Conservation (phyloP, 2,888 invertebrate genomes). For the Lysandra coridon region DNA sequence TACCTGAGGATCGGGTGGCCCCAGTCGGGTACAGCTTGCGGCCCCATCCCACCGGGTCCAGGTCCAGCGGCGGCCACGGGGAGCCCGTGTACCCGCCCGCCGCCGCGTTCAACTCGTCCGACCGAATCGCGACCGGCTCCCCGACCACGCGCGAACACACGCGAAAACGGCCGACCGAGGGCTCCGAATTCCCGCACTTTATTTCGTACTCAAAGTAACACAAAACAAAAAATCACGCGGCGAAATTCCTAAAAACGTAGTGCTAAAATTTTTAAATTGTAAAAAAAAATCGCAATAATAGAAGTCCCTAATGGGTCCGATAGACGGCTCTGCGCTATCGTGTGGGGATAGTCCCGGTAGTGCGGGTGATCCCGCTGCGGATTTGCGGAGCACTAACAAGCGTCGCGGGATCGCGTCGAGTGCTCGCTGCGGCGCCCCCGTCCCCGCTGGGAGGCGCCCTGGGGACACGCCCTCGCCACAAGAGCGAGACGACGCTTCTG, state of each 20-base stretch:
- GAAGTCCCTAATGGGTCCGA: constrained; percentile 48
- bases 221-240: constrained; percentile 32
- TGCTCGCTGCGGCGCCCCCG: constrained; percentile 78
- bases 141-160: constrained; percentile 65
- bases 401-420: constrained; percentile 78
- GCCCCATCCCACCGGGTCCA: constrained; percentile 90
- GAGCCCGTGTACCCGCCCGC: constrained; percentile 89
- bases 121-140: constrained; percentile 84
- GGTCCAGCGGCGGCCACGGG: constrained; percentile 88
- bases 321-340: constrained; percentile 74
- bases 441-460: constrained; percentile 78
- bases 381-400: constrained; percentile 80
- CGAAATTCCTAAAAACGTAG: constrained; percentile 30
- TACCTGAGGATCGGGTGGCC: constrained; percentile 83
- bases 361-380: constrained; percentile 80
- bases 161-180: constrained; percentile 57
- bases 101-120: constrained; percentile 87
- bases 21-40: constrained; percentile 89
- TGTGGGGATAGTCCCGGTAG: constrained; percentile 78
- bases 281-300: neutral
- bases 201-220: constrained; percentile 35
- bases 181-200: constrained; percentile 44
- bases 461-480: constrained; percentile 81
- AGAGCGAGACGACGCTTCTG: constrained; percentile 72
- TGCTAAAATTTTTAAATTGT: neutral